Evolutionary conservation across 2,113 vertebrate genomes (phyloP).

Genomic region (Mastomys coucha): DNA sequence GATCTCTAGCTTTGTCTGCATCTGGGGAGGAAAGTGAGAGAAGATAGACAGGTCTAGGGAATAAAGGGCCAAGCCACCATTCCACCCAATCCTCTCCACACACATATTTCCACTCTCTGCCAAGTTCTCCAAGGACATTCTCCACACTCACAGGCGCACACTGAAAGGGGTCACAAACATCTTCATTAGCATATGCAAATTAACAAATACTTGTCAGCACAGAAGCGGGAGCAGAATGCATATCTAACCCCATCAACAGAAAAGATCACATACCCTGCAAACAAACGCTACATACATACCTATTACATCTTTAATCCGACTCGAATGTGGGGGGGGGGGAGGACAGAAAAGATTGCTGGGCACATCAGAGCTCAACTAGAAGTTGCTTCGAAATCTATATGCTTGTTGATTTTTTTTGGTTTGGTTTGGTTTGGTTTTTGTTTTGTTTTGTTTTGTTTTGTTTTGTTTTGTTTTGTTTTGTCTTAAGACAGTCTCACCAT

Average conservation of each 20-base stretch:
- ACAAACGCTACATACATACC: background rate
- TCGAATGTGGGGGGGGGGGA: too few species aligned
- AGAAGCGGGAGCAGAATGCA: background rate
- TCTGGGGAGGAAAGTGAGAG: background rate
- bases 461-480: background rate
- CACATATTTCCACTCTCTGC: background rate
- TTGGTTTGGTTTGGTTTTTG: background rate
- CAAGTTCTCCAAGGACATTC: background rate
- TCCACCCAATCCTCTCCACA: background rate
- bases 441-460: background rate
- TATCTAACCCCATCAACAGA: background rate
- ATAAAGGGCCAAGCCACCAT: conserved; percentile 6
- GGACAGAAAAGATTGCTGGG: background rate
- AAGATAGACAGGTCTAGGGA: background rate
- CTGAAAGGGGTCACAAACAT: background rate
- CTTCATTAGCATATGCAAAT: background rate
- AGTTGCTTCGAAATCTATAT: background rate
- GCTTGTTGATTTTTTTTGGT: background rate
- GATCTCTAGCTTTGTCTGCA: background rate
- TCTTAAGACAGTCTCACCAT: background rate
- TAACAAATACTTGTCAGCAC: background rate
- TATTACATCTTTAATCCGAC: conserved; percentile 1
- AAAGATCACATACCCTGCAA: background rate
- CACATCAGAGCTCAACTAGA: background rate
- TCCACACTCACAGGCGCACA: background rate